Conservation (phyloP, 2,113 vertebrate species). For the Serilophus lunatus region DNA sequence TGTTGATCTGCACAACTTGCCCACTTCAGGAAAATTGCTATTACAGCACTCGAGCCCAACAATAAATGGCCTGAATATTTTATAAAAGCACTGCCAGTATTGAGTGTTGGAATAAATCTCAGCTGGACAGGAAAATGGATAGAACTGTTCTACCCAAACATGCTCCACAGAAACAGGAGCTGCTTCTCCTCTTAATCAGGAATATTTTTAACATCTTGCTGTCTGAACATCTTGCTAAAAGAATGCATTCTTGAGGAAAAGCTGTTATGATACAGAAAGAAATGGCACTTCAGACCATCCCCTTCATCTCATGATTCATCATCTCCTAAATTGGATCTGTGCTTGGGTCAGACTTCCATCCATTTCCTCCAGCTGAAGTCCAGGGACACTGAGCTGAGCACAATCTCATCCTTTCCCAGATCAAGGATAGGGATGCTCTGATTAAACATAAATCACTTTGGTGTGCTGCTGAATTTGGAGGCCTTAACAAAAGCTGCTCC, state of each 20-base stretch:
- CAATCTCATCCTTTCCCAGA: slow-evolving; percentile 11
- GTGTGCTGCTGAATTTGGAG: not conserved
- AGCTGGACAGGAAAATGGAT: not conserved
- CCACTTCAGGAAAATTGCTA: not conserved
- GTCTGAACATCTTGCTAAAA: not conserved
- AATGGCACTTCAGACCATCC: not conserved
- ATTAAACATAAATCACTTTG: slow-evolving; percentile 19
- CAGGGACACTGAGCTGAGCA: not conserved
- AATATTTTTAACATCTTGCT: not conserved
- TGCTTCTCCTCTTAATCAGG: not conserved
- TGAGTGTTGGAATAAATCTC: not conserved
- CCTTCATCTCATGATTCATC: not conserved
- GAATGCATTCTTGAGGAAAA: not conserved
- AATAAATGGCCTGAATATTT: not conserved
- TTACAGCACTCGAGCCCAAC: not conserved
- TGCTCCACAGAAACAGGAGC: not conserved
- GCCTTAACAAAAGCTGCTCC: not conserved
- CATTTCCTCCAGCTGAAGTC: not conserved
- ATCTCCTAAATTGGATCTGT: not conserved
- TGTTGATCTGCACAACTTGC: not conserved
- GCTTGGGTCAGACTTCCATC: slow-evolving; percentile 21
- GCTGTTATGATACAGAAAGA: not conserved
- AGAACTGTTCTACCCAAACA: not conserved
- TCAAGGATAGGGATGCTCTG: not conserved
- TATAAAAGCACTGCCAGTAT: not conserved